Evolutionary conservation across 1,140 invertebrate genomes (phyloP), one percentile per base, ranked within the genome.

Genomic region (Drosophila murphyi): DNA sequence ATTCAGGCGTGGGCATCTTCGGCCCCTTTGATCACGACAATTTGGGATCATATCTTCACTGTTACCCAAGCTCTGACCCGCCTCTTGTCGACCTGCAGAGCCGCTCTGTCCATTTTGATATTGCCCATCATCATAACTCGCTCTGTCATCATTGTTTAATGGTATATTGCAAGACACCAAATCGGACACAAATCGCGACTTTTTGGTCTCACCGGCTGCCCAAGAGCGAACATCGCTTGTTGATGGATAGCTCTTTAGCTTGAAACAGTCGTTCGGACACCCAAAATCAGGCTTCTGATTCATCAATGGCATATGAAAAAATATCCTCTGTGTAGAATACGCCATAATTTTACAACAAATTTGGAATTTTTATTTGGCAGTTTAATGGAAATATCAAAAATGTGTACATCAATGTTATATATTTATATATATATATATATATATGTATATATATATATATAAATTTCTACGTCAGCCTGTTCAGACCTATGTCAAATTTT

Each of bases 271-370:
- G 2, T 79, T 69, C 12, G 32, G 3, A 55, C 90, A 91, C 8
- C 77, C 75, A 51, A 72, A 80, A 0, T 82, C 73, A 5, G 50
- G 7, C 0, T 50, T 39, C 35, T 90, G 72, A 50, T 89, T 88
- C 59, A 43, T 71, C 47, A 90, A 91, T 3, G 90, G 91, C 6
- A 91, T 78, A 63, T 90, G 74, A 41, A 87, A 92, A 45, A 92
- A 92, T 50, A 67, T 67, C 56, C 78, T 91, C 59, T 92, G 91
- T 6, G 91, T 92, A 37, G 90, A 90, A 70, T 68, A 92, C 6
- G 91, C 91, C 91, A 92, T 92, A n/a, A 4, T 43, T 43, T n/a
- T 43, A n/a, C 3, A 43, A n/a, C 1, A 2, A 4, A 43, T n/a
- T 43, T 43, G 10, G 2, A 43, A n/a, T 43, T 43, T 43, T 3